phyloP scores from a whole-genome alignment of 2,113 vertebrate species.

The Ciconia stormi region DNA sequence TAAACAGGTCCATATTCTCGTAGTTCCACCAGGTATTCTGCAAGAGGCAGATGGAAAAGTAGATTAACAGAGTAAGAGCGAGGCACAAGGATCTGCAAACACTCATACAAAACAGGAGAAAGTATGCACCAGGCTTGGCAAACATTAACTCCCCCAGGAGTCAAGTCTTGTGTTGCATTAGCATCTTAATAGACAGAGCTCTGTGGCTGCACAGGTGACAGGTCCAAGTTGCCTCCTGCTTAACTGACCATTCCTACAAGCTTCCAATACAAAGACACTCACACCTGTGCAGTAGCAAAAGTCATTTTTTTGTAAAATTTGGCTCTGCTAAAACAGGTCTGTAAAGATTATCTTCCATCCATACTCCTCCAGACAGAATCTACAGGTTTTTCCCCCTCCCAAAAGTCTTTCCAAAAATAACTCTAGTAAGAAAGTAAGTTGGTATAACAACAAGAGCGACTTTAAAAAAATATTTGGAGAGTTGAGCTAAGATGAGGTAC shows the following conservation, averaged over 20 bases:
- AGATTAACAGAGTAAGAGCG: background rate
- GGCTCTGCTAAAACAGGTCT: background rate
- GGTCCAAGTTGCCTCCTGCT: background rate
- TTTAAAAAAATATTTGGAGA: background rate
- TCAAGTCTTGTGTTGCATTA: background rate
- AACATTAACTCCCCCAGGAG: background rate
- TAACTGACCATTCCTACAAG: background rate
- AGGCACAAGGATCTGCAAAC: background rate
- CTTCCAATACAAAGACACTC: background rate
- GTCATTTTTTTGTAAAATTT: background rate
- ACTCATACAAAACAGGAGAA: background rate
- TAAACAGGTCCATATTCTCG: slow-evolving; percentile 92
- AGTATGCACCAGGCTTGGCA: background rate
- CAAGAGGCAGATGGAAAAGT: background rate
- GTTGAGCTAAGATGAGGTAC: background rate
- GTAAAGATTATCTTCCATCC: background rate
- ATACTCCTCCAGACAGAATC: background rate
- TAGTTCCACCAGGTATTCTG: slow-evolving; percentile 93
- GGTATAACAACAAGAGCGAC: background rate
- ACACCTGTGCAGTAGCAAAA: background rate
- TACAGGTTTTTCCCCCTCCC: background rate
- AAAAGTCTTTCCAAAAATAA: background rate
- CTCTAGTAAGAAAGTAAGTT: background rate
- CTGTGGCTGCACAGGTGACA: background rate
- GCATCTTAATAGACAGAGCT: background rate